Percentiles rank a stretch among this genome's conserved stretches.
Conservation (phyloP, 35 echinoderm and acorn worm species). For the Lytechinus variegatus region DNA sequence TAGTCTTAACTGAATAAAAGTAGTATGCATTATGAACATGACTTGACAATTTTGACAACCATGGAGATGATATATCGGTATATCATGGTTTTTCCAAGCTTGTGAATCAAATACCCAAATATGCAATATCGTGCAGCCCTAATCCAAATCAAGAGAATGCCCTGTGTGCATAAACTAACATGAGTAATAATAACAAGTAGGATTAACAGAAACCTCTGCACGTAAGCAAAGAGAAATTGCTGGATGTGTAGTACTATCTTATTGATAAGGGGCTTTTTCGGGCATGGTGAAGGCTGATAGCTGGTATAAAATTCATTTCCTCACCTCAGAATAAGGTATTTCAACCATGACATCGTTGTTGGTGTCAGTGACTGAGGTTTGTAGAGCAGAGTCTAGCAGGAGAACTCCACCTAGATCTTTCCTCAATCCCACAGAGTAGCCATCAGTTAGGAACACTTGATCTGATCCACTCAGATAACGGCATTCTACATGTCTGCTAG, state of each 20-base stretch:
- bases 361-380: slow-evolving; percentile 75
- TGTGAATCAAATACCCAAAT: too few relatives aligned
- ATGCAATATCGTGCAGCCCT: too few relatives aligned
- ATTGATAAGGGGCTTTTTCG: neutral
- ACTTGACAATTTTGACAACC: too few relatives aligned
- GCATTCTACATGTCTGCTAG: slow-evolving; percentile 63
- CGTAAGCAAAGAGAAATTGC: neutral
- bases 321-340: slow-evolving; percentile 91
- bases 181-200: too few relatives aligned
- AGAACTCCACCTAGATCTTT: slow-evolving; percentile 95
- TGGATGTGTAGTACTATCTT: neutral
- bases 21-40: too few relatives aligned
- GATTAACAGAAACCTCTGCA: neutral
- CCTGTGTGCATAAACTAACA: neutral
- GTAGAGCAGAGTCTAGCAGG: slow-evolving; percentile 94
- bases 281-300: neutral
- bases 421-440: slow-evolving; percentile 73
- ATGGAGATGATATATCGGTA: too few relatives aligned
- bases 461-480: slow-evolving; percentile 82
- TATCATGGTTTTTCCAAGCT: too few relatives aligned
- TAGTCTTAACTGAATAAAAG: too few relatives aligned
- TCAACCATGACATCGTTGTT: slow-evolving; percentile 87
- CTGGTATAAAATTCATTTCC: neutral
- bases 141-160: neutral
- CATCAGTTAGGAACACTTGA: slow-evolving; percentile 85